Percentiles rank a stretch among this genome's conserved stretches.
phyloP scores from a whole-genome alignment of 2,888 invertebrate species.

The Drosophila kuntzei region DNA sequence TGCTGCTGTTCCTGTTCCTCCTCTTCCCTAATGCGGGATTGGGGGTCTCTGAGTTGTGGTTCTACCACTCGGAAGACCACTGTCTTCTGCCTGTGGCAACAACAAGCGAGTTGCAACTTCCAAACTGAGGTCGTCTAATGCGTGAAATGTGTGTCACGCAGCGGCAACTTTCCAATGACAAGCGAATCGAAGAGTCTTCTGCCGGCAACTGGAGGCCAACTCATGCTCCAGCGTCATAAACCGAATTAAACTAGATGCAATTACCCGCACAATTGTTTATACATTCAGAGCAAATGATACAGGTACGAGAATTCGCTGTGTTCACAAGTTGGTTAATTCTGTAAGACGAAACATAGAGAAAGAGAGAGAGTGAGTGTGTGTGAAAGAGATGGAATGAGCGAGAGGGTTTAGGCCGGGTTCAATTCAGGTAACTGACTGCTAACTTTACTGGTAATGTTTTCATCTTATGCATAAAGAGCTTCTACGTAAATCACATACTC shows the following conservation, averaged over 20 bases:
- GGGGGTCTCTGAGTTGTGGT: neutral
- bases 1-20: constrained; percentile 4
- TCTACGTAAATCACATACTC: constrained; percentile 10
- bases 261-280: constrained; percentile 72
- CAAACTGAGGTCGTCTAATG: constrained; percentile 56
- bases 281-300: constrained; percentile 43
- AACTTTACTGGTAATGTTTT: constrained; percentile 3
- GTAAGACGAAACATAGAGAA: neutral
- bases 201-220: constrained; percentile 56
- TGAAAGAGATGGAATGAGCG: constrained; percentile 1
- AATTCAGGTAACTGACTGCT: constrained; percentile 7
- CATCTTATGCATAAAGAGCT: constrained; percentile 14
- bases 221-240: constrained; percentile 59
- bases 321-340: constrained; percentile 30
- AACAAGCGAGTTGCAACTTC: constrained; percentile 1
- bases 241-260: constrained; percentile 59
- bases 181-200: constrained; percentile 59
- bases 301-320: constrained; percentile 47
- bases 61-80: neutral
- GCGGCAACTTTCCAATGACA: constrained; percentile 81
- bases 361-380: constrained; percentile 7
- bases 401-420: neutral
- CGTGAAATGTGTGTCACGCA: constrained; percentile 80
- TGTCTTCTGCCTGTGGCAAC: constrained; percentile 1
- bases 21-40: constrained; percentile 2